phyloP scores from a whole-genome alignment of 2,113 vertebrate genomes.

The Chlorodrepanis virens region DNA sequence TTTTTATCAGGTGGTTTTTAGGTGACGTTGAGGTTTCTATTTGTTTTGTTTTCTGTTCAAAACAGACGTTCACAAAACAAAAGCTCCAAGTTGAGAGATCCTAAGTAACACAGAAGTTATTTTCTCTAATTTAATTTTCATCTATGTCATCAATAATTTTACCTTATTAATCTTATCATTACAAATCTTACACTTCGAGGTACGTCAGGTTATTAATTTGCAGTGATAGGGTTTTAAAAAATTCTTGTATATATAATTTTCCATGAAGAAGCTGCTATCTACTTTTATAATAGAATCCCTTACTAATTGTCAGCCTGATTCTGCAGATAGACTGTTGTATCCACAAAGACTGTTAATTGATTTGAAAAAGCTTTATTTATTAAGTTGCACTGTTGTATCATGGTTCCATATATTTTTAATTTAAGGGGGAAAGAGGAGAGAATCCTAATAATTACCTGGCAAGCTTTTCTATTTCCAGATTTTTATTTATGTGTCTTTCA shows the following conservation, averaged over 20 bases:
- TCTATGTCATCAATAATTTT: background rate
- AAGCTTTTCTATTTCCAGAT: background rate
- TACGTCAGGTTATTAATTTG: background rate
- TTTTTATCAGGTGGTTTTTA: background rate
- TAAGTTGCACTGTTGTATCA: background rate
- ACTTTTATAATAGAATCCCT: background rate
- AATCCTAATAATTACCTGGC: background rate
- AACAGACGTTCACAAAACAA: background rate
- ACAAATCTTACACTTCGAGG: background rate
- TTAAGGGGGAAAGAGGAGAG: background rate
- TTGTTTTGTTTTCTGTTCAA: background rate
- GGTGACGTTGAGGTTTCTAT: background rate
- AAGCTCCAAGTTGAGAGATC: background rate
- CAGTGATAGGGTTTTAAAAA: background rate
- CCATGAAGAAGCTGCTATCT: background rate
- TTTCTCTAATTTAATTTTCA: background rate
- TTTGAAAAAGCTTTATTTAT: background rate
- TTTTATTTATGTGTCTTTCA: background rate
- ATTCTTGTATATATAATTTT: background rate
- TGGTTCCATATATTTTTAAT: background rate
- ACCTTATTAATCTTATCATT: background rate
- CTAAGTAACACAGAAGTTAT: background rate
- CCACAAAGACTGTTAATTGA: background rate
- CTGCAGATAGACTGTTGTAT: background rate
- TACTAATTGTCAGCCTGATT: background rate